These are phyloP conservation scores for Panonychus citri DNA, from an alignment of 1,140 invertebrate species.

Conservation along the genomic window DNA sequence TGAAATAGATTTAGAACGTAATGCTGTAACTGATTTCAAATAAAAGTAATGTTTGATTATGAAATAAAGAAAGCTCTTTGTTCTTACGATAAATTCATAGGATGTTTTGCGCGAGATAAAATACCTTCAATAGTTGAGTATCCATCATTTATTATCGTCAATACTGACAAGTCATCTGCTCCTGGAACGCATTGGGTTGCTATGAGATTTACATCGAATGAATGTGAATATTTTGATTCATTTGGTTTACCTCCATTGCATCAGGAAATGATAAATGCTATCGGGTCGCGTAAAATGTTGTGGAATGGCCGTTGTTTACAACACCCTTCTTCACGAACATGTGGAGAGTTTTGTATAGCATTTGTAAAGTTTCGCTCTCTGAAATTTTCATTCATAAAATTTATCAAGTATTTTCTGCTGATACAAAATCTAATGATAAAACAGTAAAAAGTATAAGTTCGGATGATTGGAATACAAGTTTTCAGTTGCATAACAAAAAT, in stretches of 20 bases:
- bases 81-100: background rate
- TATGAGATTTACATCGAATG: background rate
- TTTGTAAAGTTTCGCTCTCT: no score
- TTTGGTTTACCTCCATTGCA: background rate
- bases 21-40: constrained; percentile 6
- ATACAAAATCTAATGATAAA: no score
- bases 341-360: no score
- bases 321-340: no score
- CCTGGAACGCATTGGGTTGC: constrained; percentile 1
- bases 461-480: no score
- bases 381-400: no score
- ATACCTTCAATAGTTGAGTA: background rate
- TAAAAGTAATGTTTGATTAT: background rate
- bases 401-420: no score
- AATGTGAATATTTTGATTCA: constrained; percentile 1
- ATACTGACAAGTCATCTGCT: background rate
- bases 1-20: constrained; percentile 6
- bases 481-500: no score
- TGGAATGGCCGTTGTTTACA: no score
- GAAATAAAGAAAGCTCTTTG: background rate
- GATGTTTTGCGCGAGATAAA: constrained; percentile 1
- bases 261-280: background rate
- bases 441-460: no score
- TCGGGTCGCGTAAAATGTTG: no score
- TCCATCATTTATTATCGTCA: background rate